Evolutionary conservation across 1,140 invertebrate genomes (phyloP).

Genomic region (Atta texana): DNA sequence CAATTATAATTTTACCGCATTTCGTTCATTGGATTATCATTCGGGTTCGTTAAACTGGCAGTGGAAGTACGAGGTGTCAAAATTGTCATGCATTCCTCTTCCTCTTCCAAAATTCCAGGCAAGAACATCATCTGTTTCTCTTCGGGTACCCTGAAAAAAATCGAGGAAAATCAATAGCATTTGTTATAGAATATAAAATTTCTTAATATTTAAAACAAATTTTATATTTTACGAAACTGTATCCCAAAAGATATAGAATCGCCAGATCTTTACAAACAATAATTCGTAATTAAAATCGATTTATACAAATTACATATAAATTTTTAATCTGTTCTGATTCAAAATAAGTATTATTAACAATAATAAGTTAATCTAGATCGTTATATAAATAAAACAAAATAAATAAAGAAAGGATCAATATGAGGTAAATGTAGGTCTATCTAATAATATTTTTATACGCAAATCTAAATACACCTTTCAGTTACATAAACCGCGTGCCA

Average conservation of each 20-base stretch:
- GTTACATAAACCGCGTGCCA: too few species aligned
- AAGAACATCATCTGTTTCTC: slow-evolving; percentile 88
- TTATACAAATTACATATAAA: background rate
- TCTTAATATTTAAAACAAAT: background rate
- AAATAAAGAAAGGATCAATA: too few species aligned
- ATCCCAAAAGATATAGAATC: background rate
- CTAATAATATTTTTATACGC: too few species aligned
- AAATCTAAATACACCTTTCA: too few species aligned
- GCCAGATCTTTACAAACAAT: background rate
- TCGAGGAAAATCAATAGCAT: background rate
- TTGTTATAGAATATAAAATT: background rate
- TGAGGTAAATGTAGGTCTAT: too few species aligned
- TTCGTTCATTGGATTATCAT: slow-evolving; percentile 77
- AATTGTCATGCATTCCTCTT: slow-evolving; percentile 79
- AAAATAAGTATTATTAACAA: background rate
- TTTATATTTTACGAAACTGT: background rate
- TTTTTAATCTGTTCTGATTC: background rate
- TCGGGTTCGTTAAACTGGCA: slow-evolving; percentile 74
- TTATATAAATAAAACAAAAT: too few species aligned
- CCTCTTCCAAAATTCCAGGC: slow-evolving; percentile 88
- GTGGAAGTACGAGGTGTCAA: slow-evolving; percentile 80
- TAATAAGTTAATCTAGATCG: too few species aligned
- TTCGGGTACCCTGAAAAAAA: slow-evolving; percentile 87
- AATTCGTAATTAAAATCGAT: background rate
- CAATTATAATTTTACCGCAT: slow-evolving; percentile 78